Percentiles rank a stretch among this genome's conserved stretches.
Conservation (phyloP, 1,140 invertebrate species). For the Calosoma granatense region DNA sequence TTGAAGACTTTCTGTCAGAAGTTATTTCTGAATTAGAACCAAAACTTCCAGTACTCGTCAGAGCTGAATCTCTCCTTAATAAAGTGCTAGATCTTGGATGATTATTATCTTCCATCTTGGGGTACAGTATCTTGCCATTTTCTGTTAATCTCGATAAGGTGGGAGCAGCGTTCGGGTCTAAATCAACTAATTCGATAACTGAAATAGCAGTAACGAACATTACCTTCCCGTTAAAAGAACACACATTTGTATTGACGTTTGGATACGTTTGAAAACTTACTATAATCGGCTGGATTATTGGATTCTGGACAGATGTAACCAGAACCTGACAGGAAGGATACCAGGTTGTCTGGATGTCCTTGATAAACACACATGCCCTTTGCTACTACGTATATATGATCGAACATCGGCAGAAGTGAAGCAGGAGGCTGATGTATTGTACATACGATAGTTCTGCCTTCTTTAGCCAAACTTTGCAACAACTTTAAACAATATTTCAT, state of each 20-base stretch:
- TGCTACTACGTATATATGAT: conserved; percentile 51
- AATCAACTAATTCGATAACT: neutral
- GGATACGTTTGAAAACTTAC: conserved; percentile 33
- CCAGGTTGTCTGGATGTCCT: conserved; percentile 53
- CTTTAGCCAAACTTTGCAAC: conserved; percentile 45
- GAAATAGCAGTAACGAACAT: neutral
- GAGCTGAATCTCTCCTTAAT: too few relatives aligned
- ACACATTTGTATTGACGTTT: neutral
- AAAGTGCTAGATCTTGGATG: too few relatives aligned
- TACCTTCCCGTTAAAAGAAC: neutral
- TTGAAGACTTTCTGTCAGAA: too few relatives aligned
- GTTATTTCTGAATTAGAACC: too few relatives aligned
- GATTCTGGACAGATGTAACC: conserved; percentile 63
- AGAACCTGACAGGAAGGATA: conserved; percentile 56
- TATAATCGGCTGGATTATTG: conserved; percentile 76
- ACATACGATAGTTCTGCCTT: conserved; percentile 70
- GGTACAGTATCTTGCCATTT: neutral
- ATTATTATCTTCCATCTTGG: too few relatives aligned
- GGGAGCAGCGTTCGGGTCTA: neutral
- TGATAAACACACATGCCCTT: conserved; percentile 64
- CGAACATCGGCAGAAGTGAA: conserved; percentile 62
- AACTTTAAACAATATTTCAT: neutral
- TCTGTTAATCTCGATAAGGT: neutral
- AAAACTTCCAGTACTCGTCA: too few relatives aligned
- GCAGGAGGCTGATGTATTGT: conserved; percentile 86